Percentiles rank a stretch among this genome's conserved stretches.
phyloP scores from a whole-genome alignment of 2,797 vertebrate species.

The Sebastes matsubarae region DNA sequence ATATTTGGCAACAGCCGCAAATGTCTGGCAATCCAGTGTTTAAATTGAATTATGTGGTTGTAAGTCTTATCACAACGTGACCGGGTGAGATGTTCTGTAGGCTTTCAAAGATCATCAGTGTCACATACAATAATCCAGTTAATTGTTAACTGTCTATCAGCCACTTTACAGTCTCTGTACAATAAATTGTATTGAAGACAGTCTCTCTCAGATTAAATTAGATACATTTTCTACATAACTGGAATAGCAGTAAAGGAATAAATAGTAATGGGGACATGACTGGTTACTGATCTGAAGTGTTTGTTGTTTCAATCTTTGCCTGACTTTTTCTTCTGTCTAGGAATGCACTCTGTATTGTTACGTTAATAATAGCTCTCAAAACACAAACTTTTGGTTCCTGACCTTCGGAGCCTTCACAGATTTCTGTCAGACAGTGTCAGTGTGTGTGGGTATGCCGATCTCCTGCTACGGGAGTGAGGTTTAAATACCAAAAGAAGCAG shows the following conservation, averaged over 20 bases:
- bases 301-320: constrained; percentile 37
- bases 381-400: not conserved
- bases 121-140: not conserved
- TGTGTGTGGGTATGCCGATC: not conserved
- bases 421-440: not conserved
- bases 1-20: constrained; percentile 3
- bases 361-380: constrained; percentile 32
- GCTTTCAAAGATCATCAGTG: not conserved
- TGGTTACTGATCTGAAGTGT: not conserved
- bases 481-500: not conserved
- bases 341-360: constrained; percentile 59
- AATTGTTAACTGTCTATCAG: not conserved
- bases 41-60: constrained; percentile 35
- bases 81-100: not conserved
- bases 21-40: constrained; percentile 8
- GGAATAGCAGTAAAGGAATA: not conserved
- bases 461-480: not conserved
- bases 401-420: not conserved
- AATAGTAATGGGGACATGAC: not conserved
- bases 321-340: constrained; percentile 25
- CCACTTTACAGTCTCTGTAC: not conserved
- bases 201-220: not conserved
- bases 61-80: constrained; percentile 7
- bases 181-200: not conserved
- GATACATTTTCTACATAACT: not conserved